Base-by-base conservation (phyloP, 2,888 invertebrate genomes). In the Tuberolachnus salignus region DNA sequence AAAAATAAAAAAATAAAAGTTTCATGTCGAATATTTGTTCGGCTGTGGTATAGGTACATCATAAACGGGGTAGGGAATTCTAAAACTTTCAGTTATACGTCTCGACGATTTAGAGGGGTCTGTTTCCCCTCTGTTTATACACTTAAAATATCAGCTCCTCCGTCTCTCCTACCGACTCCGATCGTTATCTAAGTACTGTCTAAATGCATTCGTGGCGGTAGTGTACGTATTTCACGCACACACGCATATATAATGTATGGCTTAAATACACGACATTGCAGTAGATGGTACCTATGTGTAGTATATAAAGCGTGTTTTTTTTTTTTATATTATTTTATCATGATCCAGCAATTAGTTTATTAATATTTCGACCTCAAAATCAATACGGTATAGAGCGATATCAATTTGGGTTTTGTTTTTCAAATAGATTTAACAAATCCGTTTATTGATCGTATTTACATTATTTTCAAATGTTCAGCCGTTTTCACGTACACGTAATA, bases 11-110 rank as follows among this genome's bases (percentile, higher is more conserved):
- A n/a, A n/a, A n/a, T n/a, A n/a, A 70, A 23, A 57, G 42, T 55
- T 42, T 57, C 69, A 11, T 42, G 69, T 55, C 70, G 55, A 70
- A 57, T 44, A 55, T 55, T 21, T 21, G 21, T 70, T 51, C 19
- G 16, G 3, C 44, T 44, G 16, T 44, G 44, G 34, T n/a, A 6
- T 34, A 34, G 34, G 34, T 14, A 46, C 44, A 23, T 57, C 46
- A n/a, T n/a, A 71, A 71, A 44, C 44, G 23, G 44, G 49, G 23
- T 26, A n/a, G 9, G 9, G 9, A 59, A 71, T n/a, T 3, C 19
- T 19, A 19, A 34, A 59, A 71, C 23, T 26, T 44, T 59, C n/a
- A 2, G 9, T 26, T 26, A 19, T 59, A 46, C 10, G 14, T 59
- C 26, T 26, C 26, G 19, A 26, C 14, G 19, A 46, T 71, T 57